Evolutionary conservation across 2,113 vertebrate genomes (phyloP).

Genomic region (Clarias gariepinus): DNA sequence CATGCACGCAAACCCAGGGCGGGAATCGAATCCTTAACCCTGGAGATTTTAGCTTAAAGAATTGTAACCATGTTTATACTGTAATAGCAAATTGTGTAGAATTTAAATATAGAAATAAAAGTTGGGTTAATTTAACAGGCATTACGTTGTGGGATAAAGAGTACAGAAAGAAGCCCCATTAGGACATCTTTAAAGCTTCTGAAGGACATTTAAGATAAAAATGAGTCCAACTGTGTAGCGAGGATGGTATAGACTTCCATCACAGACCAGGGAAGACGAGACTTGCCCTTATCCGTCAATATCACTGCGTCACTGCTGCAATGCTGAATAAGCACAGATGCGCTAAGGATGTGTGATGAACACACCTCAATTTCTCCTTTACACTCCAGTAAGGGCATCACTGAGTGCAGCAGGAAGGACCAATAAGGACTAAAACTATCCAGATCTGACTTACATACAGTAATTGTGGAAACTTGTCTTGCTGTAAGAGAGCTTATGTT

Average conservation of each 20-base stretch:
- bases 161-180: not conserved
- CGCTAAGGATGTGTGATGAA: conserved; percentile 19
- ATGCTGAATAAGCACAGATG: conserved; percentile 42
- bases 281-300: conserved; percentile 39
- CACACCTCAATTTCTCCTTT: conserved; percentile 4
- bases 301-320: conserved; percentile 30
- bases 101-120: not conserved
- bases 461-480: conserved; percentile 46
- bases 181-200: not conserved
- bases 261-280: not conserved
- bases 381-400: conserved; percentile 37
- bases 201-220: conserved; percentile 21
- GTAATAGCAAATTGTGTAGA: not conserved
- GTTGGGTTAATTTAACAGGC: not conserved
- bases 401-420: conserved; percentile 57
- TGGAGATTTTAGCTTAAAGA: not conserved
- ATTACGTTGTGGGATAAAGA: not conserved
- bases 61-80: not conserved
- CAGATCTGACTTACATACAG: conserved; percentile 64
- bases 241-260: conserved; percentile 1
- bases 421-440: conserved; percentile 55
- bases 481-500: conserved; percentile 11
- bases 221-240: conserved; percentile 10
- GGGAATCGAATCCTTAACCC: too few relatives aligned
- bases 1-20: too few relatives aligned